Base-by-base conservation (phyloP, 2,797 vertebrate species). In the Synanceia verrucosa region DNA sequence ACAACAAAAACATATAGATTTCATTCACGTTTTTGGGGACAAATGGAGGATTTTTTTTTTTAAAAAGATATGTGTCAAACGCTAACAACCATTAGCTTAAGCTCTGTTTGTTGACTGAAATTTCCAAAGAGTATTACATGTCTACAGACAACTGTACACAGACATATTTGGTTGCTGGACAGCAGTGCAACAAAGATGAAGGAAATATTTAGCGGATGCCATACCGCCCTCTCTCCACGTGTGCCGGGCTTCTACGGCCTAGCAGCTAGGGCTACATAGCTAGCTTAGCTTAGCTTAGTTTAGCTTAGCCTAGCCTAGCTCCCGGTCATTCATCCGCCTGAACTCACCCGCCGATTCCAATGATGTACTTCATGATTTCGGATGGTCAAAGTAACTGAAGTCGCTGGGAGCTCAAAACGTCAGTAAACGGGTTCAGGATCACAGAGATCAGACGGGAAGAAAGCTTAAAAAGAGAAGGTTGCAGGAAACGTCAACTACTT, bases 271-370 rank as follows among this genome's bases (percentile, higher is more conserved):
- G 21, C 39, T 65, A 44, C 61, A 70, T 11, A 3, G 64, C 34
- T 79, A 72, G 63, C 51, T 66, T 50, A 53, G 55, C 57, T 2
- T 34, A 0, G 44, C 5, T 29, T 47, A 33, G 41, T 5, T 31
- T 23, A 52, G 23, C 12, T 5, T 70, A 77, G 76, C 47, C 18
- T 70, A 51, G 37, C 62, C 39, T 72, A 76, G 71, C 77, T 41
- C 1, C 37, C 14, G 1, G 4, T 37, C 85, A 80, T 83, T 80
- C 85, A 72, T 79, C 10, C 24, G 3, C 0, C 0, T 0, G 29
- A 3, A 91, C 95, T 96, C 79, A 95, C 96, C 96, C 96, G 83
- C 96, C 96, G 75, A 96, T 94, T 85, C 96, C 95, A 85, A 96
- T 94, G 89, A 96, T 94, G 92, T 93, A 90, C 94, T 96, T 95